Evolutionary conservation across 2,797 vertebrate genomes (phyloP), one percentile per base, ranked within the genome.

Genomic region (Sorex maritimensis): DNA sequence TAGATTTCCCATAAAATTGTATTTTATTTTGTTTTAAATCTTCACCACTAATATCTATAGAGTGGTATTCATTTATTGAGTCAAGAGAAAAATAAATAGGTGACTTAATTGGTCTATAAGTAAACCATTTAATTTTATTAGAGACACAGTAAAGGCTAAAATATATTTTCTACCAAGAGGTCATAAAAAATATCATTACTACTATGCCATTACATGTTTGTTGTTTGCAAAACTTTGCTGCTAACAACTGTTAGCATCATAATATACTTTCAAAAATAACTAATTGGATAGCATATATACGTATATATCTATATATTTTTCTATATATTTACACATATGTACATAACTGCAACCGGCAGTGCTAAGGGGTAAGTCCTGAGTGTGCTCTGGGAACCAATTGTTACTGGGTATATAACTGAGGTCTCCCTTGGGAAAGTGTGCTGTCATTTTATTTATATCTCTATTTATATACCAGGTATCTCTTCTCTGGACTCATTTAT

Each of bases 51-150:
- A 21, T 77, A 5, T 15, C 2, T 74, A 74, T 11, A 21, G 55
- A 41, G 30, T 28, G 75, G 3, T 78, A 86, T 90, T 78, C 14
- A 74, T 23, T 75, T 84, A 17, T 55, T 90, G 34, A 87, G 38
- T 61, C 81, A 72, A 83, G 28, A 38, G n/a, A 75, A 94, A 72
- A 58, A 65, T 23, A 49, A 58, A 14, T 74, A 68, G 10, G 10
- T 44, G 46, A 63, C 6, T 86, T 75, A 81, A 34, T 30, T 81
- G 5, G 11, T 72, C 75, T 81, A 77, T 67, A 80, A 69, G 58
- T 71, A 72, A 72, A 85, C 24, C 28, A 84, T 5, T 65, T 24
- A 65, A 71, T 87, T 87, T 46, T 19, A 74, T 73, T 68, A 14
- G 30, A 82, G 44, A 17, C 0, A 87, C 52, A 24, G 4, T 3